phyloP scores from a whole-genome alignment of 2,797 vertebrate genomes.

The Hydrocynus forskahlii region DNA sequence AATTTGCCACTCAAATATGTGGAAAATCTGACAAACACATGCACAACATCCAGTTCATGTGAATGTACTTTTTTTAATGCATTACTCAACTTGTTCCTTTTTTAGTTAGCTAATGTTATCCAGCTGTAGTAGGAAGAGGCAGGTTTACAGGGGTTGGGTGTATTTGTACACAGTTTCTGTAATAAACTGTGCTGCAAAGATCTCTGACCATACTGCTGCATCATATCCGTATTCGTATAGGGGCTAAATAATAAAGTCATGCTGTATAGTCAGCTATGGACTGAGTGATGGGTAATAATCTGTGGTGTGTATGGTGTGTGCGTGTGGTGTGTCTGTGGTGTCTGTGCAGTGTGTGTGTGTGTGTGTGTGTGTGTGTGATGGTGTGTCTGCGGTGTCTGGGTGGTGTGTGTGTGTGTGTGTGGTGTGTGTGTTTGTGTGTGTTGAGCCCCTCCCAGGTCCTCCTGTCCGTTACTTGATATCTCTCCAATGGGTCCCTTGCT shows the following conservation, averaged over 20 bases:
- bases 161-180: background rate
- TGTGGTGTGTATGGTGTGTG: background rate
- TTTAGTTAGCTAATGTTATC: too few relatives aligned
- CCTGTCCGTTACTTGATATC: background rate
- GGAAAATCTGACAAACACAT: too few relatives aligned
- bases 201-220: background rate
- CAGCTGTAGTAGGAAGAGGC: too few relatives aligned
- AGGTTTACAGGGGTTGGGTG: too few relatives aligned
- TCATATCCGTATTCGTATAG: background rate
- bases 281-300: background rate
- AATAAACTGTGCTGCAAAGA: background rate
- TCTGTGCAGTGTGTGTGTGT: too few relatives aligned
- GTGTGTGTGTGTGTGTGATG: background rate
- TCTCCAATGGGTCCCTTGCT: background rate
- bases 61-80: too few relatives aligned
- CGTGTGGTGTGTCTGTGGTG: background rate
- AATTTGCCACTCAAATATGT: too few relatives aligned
- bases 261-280: background rate
- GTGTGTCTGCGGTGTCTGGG: background rate
- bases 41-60: too few relatives aligned
- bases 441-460: background rate
- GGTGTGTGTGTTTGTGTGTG: background rate
- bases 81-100: too few relatives aligned
- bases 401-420: background rate
- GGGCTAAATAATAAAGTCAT: background rate